Percentiles rank a stretch among this genome's conserved stretches.
Evolutionary conservation across 2,797 vertebrate species (phyloP).

Genomic region (Silurus aristotelis): DNA sequence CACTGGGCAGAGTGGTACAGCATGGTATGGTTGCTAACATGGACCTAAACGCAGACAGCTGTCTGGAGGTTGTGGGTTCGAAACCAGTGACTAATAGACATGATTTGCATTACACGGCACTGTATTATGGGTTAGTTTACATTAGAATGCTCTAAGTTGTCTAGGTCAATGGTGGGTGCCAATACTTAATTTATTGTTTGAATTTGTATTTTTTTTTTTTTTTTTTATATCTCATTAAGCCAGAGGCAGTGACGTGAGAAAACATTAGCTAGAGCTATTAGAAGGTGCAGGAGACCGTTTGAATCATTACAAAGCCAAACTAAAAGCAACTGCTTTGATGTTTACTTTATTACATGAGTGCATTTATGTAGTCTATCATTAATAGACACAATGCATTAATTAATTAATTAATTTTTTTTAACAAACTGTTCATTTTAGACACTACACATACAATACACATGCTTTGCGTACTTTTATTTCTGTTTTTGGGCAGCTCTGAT

Average conservation of each 20-base stretch:
- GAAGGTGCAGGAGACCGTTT: constrained; percentile 8
- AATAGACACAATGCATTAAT: neutral
- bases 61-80: neutral
- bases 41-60: neutral
- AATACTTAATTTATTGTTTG: no score
- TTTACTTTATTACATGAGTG: constrained; percentile 22
- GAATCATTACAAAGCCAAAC: neutral
- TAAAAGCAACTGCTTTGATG: neutral
- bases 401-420: neutral
- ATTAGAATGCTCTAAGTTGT: neutral
- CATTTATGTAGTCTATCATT: constrained; percentile 18
- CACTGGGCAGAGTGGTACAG: no score
- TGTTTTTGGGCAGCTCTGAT: neutral
- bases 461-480: neutral
- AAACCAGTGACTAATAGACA: neutral
- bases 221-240: no score
- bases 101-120: neutral
- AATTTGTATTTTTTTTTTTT: neutral
- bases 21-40: neutral
- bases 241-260: no score
- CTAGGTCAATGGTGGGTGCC: neutral
- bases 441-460: neutral
- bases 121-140: neutral
- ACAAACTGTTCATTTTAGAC: neutral
- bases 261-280: constrained; percentile 19